Conservation (phyloP, 2,888 invertebrate species). For the Caenorhabditis doughertyi region DNA sequence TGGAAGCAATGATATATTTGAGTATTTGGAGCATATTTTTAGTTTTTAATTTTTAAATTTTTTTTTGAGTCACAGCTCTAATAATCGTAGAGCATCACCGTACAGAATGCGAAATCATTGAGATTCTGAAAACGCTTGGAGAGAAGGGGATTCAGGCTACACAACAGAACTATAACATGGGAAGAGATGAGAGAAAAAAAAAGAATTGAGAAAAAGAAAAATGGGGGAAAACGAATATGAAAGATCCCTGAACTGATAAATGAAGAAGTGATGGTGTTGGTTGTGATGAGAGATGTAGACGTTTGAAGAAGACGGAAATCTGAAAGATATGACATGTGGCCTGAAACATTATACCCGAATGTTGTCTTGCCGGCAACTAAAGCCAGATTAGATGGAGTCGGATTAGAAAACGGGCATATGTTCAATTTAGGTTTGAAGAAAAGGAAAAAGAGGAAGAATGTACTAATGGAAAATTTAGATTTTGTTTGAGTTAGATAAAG, state of each 20-base stretch:
- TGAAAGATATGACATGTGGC: slow-evolving; percentile 47
- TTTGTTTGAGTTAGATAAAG: background rate
- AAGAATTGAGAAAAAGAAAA: slow-evolving; percentile 7
- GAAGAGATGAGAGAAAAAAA: background rate
- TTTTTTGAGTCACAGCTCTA: slow-evolving; percentile 50
- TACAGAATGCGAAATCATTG: slow-evolving; percentile 63
- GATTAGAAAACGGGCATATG: slow-evolving; percentile 40
- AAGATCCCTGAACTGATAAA: slow-evolving; percentile 59
- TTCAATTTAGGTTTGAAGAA: slow-evolving; percentile 31
- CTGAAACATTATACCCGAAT: slow-evolving; percentile 45
- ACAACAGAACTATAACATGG: slow-evolving; percentile 38
- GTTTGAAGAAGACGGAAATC: slow-evolving; percentile 31
- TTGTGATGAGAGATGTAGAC: slow-evolving; percentile 1
- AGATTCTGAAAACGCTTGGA: slow-evolving; percentile 54
- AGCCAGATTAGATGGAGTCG: slow-evolving; percentile 43
- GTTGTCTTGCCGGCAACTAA: slow-evolving; percentile 12
- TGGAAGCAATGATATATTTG: slow-evolving; percentile 21
- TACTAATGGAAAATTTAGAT: slow-evolving; percentile 46
- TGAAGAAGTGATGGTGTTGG: slow-evolving; percentile 9
- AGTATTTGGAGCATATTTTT: slow-evolving; percentile 1
- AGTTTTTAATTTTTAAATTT: slow-evolving; percentile 3
- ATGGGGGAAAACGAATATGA: slow-evolving; percentile 15
- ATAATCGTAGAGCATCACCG: slow-evolving; percentile 60
- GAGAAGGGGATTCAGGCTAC: slow-evolving; percentile 14
- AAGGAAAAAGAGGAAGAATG: slow-evolving; percentile 12